phyloP scores from a whole-genome alignment of 2,113 vertebrate species.

The Sphyrna mokarran region DNA sequence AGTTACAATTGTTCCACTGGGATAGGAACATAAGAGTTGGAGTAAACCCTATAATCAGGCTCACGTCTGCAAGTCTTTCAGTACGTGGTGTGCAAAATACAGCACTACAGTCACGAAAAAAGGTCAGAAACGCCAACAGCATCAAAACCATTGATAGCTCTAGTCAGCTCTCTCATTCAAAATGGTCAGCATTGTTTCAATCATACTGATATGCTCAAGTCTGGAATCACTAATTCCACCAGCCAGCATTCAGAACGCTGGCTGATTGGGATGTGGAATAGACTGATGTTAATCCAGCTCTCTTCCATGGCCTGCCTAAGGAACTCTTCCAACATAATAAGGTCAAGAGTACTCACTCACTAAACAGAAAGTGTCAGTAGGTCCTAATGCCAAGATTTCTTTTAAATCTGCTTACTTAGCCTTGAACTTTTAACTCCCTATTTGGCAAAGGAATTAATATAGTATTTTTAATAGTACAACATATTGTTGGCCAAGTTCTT shows the following conservation, averaged over 20 bases:
- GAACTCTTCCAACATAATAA: background rate
- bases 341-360: background rate
- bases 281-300: background rate
- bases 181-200: background rate
- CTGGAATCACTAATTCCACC: background rate
- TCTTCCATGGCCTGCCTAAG: background rate
- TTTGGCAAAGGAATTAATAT: background rate
- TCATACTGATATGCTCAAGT: background rate
- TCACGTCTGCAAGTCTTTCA: background rate
- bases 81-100: background rate
- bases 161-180: background rate
- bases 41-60: background rate
- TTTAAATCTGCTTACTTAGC: background rate
- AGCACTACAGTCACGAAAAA: background rate
- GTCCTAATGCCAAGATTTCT: background rate
- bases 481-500: background rate
- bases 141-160: background rate
- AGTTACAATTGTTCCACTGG: background rate
- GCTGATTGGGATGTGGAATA: no score
- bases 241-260: no score
- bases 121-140: background rate
- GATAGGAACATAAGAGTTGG: background rate
- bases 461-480: background rate
- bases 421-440: background rate
- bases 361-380: background rate